Base-by-base conservation (phyloP, 2,888 invertebrate genomes). In the Oligia latruncula region DNA sequence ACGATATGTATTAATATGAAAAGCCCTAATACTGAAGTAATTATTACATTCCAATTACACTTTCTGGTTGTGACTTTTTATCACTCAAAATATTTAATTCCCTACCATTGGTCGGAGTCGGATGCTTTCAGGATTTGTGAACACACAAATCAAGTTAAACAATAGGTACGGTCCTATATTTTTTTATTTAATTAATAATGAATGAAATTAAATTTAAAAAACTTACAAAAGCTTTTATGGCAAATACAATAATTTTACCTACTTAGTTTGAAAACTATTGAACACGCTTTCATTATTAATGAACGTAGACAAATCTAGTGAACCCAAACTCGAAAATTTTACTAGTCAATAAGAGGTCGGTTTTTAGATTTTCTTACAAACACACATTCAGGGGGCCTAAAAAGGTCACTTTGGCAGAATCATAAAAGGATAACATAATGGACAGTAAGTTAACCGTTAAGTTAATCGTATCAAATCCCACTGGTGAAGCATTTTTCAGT, bases 21-120 rank as follows among this genome's bases (percentile, higher is more conserved):
- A 74, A 68, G 40, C 64, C 71, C 68, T 87, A 87, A 84, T 84
- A 84, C 84, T 87, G 84, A 74, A 84, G 60, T 71, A 87, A 74
- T 74, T 29, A 23, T 68, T 65, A 78, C 40, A 74, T 55, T 55
- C 13, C 71, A 74, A 77, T 76, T 55, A 76, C n/a, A 74, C 66
- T 64, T 46, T 74, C 6, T 71, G 29, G 29, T 71, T 74, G 64
- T 71, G 71, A 74, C 43, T 67, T 64, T 68, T 23, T 71, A 67
- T 46, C 43, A 40, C 35, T 55, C 40, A 76, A 62, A 29, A n/a
- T 17, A 65, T 75, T 72, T 23, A 0, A 29, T 68, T 52, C 11
- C 23, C 3, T 52, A 43, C 5, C 2, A 52, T 67, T 52, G 23
- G 35, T 66, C 13, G 11, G 8, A 29, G 29, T 29, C 35, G 35